Evolutionary conservation across 2,113 vertebrate species (phyloP).

Genomic region (Sinocyclocheilus maitianheensis): DNA sequence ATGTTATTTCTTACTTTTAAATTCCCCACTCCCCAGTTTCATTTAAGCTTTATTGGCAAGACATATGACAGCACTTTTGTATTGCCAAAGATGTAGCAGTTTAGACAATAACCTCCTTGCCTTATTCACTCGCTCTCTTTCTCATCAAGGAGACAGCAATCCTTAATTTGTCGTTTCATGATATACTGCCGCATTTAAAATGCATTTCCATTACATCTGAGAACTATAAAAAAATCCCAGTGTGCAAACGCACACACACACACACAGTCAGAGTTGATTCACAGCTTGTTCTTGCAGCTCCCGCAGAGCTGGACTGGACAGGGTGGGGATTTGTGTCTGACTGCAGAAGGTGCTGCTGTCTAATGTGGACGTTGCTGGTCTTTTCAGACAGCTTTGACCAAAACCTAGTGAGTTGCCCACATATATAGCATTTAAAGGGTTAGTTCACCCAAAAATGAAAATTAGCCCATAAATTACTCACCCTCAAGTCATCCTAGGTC

Average conservation of each 20-base stretch:
- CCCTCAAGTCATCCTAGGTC: too few relatives aligned
- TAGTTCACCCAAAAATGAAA: neutral
- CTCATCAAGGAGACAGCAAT: conserved; percentile 32
- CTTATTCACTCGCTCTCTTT: conserved; percentile 4
- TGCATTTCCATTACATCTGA: conserved; percentile 38
- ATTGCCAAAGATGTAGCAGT: conserved; percentile 1
- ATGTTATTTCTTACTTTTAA: neutral
- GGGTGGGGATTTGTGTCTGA: conserved; percentile 8
- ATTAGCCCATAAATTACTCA: too few relatives aligned
- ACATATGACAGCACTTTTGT: neutral
- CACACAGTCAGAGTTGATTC: neutral
- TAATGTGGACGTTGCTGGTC: neutral
- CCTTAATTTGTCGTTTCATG: conserved; percentile 8
- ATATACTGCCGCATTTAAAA: conserved; percentile 48
- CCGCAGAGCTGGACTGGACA: neutral
- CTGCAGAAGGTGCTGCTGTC: conserved; percentile 16
- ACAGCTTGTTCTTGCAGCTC: neutral
- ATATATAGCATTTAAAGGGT: neutral
- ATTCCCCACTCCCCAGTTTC: neutral
- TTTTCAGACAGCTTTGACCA: neutral
- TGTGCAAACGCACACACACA: neutral
- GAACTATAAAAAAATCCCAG: conserved; percentile 24
- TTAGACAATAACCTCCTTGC: conserved; percentile 24
- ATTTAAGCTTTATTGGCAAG: neutral
- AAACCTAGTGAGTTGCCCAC: neutral